Percentiles rank a stretch among this genome's conserved stretches.
These are phyloP conservation scores for Vipera ursinii DNA, from an alignment of 2,797 vertebrate genomes.

Conservation along the genomic window DNA sequence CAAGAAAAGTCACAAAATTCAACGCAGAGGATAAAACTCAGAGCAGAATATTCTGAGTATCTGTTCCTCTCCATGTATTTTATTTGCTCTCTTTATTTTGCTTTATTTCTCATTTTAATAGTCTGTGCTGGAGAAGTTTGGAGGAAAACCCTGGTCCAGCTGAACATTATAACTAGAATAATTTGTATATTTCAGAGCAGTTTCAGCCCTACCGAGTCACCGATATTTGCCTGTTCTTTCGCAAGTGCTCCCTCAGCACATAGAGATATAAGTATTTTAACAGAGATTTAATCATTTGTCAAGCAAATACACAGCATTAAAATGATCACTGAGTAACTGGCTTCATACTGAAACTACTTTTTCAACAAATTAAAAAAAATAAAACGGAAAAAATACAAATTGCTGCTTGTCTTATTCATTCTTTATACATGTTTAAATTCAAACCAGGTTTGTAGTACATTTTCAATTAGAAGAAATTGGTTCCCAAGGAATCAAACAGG, in stretches of 20 bases:
- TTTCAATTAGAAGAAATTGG: constrained; percentile 19
- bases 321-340: not conserved
- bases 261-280: constrained; percentile 7
- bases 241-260: not conserved
- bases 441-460: not conserved
- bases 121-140: not conserved
- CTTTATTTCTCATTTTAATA: not conserved
- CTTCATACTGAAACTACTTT: constrained; percentile 9
- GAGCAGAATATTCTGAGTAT: not conserved
- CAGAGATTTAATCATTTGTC: not conserved
- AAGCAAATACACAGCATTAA: not conserved
- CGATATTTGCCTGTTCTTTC: not conserved
- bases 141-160: not conserved
- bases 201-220: not conserved
- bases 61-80: not conserved
- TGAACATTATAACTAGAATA: not conserved
- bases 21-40: not conserved
- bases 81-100: not conserved
- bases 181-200: not conserved
- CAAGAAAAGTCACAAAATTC: not conserved
- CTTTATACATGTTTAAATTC: constrained; percentile 26
- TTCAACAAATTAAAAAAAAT: not conserved
- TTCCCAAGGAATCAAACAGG: constrained; percentile 17
- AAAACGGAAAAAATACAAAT: not conserved
- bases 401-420: not conserved